Evolutionary conservation across 2,113 vertebrate genomes (phyloP).

Genomic region (Astatoreochromis straeleni): DNA sequence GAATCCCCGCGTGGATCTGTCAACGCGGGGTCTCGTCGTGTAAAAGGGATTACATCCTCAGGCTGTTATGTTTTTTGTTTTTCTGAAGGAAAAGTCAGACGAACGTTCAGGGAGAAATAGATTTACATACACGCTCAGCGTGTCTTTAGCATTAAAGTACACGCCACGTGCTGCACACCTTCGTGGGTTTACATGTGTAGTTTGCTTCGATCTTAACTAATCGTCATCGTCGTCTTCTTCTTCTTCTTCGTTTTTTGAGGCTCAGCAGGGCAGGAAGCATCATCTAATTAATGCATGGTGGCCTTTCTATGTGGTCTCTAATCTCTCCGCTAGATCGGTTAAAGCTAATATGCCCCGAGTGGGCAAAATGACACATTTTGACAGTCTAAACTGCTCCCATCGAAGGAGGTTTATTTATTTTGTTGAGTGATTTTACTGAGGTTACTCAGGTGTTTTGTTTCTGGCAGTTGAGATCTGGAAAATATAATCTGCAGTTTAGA

Average conservation of each 20-base stretch:
- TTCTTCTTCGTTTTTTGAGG: background rate
- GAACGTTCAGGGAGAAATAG: background rate
- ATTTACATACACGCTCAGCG: background rate
- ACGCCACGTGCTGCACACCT: background rate
- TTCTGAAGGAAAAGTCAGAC: background rate
- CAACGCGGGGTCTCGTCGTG: background rate
- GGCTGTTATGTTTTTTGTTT: background rate
- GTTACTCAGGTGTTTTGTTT: background rate
- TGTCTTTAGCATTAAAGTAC: background rate
- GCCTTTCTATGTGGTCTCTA: constrained; percentile 1
- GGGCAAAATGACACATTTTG: background rate
- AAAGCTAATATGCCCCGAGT: background rate
- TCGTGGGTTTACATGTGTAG: background rate
- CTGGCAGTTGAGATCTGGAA: background rate
- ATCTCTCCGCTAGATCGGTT: background rate
- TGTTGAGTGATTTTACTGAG: background rate
- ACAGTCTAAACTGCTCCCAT: background rate
- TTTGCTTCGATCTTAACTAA: background rate
- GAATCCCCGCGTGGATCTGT: constrained; percentile 1
- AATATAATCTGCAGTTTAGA: background rate
- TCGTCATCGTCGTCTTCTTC: background rate
- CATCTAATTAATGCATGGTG: constrained; percentile 37
- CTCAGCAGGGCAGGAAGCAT: constrained; percentile 16
- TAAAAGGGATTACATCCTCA: background rate
- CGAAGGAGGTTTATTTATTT: background rate